phyloP scores from a whole-genome alignment of 2,113 vertebrate genomes.

The Harpagus bidentatus region DNA sequence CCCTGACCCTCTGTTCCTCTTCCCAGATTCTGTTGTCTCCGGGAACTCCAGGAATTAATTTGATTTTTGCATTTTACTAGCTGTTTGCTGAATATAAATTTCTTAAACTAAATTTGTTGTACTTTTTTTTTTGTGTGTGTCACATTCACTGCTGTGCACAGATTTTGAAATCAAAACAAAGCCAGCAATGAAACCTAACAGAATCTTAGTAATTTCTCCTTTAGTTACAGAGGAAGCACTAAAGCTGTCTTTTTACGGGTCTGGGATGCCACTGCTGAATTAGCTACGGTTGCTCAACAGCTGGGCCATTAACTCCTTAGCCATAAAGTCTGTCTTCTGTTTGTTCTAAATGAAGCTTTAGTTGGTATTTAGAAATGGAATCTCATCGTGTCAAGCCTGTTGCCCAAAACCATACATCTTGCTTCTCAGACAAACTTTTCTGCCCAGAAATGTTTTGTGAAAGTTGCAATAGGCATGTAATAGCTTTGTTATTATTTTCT shows the following conservation, averaged over 20 bases:
- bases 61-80: background rate
- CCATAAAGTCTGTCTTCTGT: slow-evolving; percentile 33
- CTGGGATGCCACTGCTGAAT: slow-evolving; percentile 22
- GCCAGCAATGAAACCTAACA: background rate
- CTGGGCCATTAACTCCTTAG: slow-evolving; percentile 38
- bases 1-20: background rate
- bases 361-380: slow-evolving; percentile 18
- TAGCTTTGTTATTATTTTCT: background rate
- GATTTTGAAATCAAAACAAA: slow-evolving; percentile 16
- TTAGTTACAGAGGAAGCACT: slow-evolving; percentile 25
- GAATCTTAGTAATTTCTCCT: slow-evolving; percentile 7
- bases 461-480: background rate
- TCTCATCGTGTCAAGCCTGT: background rate
- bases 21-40: background rate
- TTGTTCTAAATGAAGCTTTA: slow-evolving; percentile 36
- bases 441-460: background rate
- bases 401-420: background rate
- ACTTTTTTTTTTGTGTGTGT: background rate
- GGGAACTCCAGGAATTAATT: background rate
- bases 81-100: background rate
- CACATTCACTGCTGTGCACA: background rate
- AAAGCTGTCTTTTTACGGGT: slow-evolving; percentile 5
- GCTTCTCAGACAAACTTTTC: background rate
- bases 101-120: background rate
- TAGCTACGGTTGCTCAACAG: slow-evolving; percentile 20